A percentile compares a stretch with the other conserved stretches of the same genome.
Evolutionary conservation across 1,140 invertebrate species (phyloP).

Genomic region (Zophobas atratus): DNA sequence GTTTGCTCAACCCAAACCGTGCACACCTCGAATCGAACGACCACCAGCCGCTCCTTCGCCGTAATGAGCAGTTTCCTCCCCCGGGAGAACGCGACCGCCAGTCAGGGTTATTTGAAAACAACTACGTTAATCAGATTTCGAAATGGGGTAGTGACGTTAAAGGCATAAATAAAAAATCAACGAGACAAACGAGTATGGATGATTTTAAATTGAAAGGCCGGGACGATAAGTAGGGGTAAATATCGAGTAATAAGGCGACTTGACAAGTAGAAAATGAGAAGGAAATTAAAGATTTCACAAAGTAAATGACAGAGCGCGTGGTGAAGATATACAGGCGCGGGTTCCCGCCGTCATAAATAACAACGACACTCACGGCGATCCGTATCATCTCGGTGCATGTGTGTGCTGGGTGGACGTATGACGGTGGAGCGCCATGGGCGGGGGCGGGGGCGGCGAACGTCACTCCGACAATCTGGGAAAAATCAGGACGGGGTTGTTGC

Average conservation of each 20-base stretch:
- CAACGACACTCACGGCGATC: conserved; percentile 31
- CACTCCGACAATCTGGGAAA: too few species aligned
- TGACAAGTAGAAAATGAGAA: conserved; percentile 47
- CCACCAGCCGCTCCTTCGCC: conserved; percentile 4
- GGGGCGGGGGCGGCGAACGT: too few species aligned
- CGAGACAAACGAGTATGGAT: conserved; percentile 34
- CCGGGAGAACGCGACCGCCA: background rate
- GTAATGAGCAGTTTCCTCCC: background rate
- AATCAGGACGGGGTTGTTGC: too few species aligned
- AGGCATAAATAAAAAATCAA: conserved; percentile 32
- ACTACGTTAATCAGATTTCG: conserved; percentile 29
- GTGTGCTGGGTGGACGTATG: conserved; percentile 21
- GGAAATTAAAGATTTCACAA: conserved; percentile 47
- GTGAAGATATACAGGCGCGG: conserved; percentile 45
- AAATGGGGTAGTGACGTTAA: background rate
- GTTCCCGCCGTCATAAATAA: conserved; percentile 47
- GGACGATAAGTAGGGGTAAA: conserved; percentile 36
- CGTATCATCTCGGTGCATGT: conserved; percentile 36
- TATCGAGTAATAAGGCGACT: conserved; percentile 39
- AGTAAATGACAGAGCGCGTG: conserved; percentile 46
- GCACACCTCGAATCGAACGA: background rate
- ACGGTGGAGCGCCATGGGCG: background rate
- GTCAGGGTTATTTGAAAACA: conserved; percentile 3
- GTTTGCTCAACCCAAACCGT: background rate
- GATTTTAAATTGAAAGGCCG: conserved; percentile 30